A percentile compares a stretch with the other conserved stretches of the same genome.
phyloP scores from a whole-genome alignment of 2,797 vertebrate species.

The Hyperoplus immaculatus region DNA sequence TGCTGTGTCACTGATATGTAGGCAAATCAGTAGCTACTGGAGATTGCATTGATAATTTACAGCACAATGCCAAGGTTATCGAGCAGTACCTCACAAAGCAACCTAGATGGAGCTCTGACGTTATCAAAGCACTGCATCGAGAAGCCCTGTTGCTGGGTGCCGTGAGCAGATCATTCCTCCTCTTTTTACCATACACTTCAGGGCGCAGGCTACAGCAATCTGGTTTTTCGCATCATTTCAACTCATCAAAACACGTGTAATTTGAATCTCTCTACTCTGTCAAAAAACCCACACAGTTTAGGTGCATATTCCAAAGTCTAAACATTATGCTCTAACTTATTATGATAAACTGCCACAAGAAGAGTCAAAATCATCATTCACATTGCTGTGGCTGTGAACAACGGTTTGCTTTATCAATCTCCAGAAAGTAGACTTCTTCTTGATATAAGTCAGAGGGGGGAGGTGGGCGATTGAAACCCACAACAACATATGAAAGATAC shows the following conservation, averaged over 20 bases:
- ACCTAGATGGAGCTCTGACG: slow-evolving; percentile 91
- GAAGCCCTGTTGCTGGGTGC: slow-evolving; percentile 82
- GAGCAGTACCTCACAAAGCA: slow-evolving; percentile 85
- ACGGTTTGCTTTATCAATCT: slow-evolving; percentile 42
- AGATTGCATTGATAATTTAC: slow-evolving; percentile 66
- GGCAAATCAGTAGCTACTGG: slow-evolving; percentile 53
- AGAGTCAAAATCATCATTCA: slow-evolving; percentile 32
- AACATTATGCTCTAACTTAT: background rate
- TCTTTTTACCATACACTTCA: slow-evolving; percentile 56
- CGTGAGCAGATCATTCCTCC: slow-evolving; percentile 74
- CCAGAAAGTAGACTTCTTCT: slow-evolving; percentile 26
- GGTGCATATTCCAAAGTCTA: slow-evolving; percentile 33
- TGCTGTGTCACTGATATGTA: slow-evolving; percentile 51
- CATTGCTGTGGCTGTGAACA: slow-evolving; percentile 34
- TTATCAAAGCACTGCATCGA: slow-evolving; percentile 85
- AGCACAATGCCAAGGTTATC: slow-evolving; percentile 71
- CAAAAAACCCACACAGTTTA: slow-evolving; percentile 40
- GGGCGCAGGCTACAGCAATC: slow-evolving; percentile 54
- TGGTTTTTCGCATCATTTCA: slow-evolving; percentile 64
- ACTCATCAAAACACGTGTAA: slow-evolving; percentile 54
- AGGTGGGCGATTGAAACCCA: slow-evolving; percentile 15
- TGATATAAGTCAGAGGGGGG: slow-evolving; percentile 28
- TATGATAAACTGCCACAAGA: slow-evolving; percentile 17
- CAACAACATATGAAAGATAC: slow-evolving; percentile 37
- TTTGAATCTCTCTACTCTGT: slow-evolving; percentile 31